Base-by-base conservation (phyloP, 2,113 vertebrate species). In the Agelaius tricolor region DNA sequence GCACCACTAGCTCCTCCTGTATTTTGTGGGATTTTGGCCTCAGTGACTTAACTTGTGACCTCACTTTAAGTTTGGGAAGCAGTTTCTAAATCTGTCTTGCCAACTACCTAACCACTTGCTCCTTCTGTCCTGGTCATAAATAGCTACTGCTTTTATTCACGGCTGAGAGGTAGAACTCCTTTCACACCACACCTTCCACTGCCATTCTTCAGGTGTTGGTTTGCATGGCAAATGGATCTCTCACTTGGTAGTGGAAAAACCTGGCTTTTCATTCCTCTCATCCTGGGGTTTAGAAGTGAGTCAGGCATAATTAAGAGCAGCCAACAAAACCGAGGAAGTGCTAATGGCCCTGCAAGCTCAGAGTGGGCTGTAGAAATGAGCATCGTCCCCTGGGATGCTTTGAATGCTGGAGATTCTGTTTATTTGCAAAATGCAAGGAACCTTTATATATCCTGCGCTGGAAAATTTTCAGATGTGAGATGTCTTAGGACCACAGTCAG, bases 231-330 rank as follows among this genome's bases (percentile, higher is more conserved):
- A 61, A 47, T 49, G 33, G 35, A 8, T 44, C 39, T 88, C 16
- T 81, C 35, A 63, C 30, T 49, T 57, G 31, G 12, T 65, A 39
- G n/a, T 90, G 49, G 59, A 92, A 83, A 88, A 92, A 74, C 13
- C 13, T 84, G 57, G 10, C 61, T 92, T 81, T 92, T 84, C 49
- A 61, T 81, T 92, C 28, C 20, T 84, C 35, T 84, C 13, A 43
- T 59, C 22, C 35, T 84, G 55, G 55, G 31, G 14, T 77, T 89
- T 90, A 77, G 49, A 59, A 94, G 28, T 80, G 68, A 93, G 57
- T 92, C 73, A 74, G 79, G 44, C 72, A 30, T 88, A 88, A 90
- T 93, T 75, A 81, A 93, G 65, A 89, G 61, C 79, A 93, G 37
- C 28, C 72, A 75, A 21, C 31, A 92, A 67, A 86, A 65, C 39